phyloP scores from a whole-genome alignment of 2,888 invertebrate genomes.

The Altica lythri region DNA sequence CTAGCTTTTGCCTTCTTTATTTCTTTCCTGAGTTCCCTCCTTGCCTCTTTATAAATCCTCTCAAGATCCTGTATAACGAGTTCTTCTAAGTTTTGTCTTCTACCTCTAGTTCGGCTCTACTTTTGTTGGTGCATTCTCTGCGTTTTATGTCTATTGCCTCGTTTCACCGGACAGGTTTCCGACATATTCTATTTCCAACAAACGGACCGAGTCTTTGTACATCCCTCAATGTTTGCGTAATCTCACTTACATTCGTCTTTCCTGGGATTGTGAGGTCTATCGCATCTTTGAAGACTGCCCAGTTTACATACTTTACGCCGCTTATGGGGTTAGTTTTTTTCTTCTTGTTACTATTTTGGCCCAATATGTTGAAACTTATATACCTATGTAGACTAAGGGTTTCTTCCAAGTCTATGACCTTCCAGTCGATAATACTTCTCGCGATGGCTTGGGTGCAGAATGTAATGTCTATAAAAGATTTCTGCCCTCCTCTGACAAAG shows the following conservation, averaged over 20 bases:
- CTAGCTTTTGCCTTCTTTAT: neutral
- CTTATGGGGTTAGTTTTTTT: no score
- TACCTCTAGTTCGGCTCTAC: no score
- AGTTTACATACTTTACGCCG: neutral
- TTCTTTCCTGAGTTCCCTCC: neutral
- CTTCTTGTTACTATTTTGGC: neutral
- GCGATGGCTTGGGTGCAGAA: neutral
- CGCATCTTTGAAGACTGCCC: neutral
- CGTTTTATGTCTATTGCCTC: neutral
- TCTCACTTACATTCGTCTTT: neutral
- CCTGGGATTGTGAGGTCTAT: neutral
- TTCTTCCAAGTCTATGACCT: neutral
- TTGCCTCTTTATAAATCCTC: neutral
- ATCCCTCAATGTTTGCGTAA: neutral
- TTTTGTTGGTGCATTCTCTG: no score
- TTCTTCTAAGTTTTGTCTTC: neutral
- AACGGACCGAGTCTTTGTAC: neutral
- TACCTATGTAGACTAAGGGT: constrained; percentile 6
- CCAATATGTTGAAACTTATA: neutral
- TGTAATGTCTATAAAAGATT: constrained; percentile 7
- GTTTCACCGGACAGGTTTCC: neutral
- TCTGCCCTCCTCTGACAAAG: constrained; percentile 5
- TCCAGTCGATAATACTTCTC: neutral
- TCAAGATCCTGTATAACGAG: neutral
- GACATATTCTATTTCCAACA: neutral